Evolutionary conservation across 2,888 invertebrate species (phyloP), one percentile per base, ranked within the genome.

Genomic region (Drosophila atripex): DNA sequence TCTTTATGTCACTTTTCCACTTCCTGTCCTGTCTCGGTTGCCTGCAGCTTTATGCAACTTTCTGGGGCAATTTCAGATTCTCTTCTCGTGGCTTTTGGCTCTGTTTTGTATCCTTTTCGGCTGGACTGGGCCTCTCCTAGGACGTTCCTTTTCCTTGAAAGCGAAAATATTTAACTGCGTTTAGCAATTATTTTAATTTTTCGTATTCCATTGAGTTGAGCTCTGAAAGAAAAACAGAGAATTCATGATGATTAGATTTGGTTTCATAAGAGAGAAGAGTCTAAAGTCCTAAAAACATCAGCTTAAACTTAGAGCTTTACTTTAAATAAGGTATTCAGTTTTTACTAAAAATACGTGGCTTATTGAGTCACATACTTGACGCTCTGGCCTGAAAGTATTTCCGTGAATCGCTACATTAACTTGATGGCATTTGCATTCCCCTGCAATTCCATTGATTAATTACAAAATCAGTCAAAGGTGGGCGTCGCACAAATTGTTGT

Each of bases 21-120:
- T 52, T 16, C 39, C 55, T 52, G 14, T 38, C 2, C 38, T 21
- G 28, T 9, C 28, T 28, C 28, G 28, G 28, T 32, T 56, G 43
- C 28, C 39, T 53, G 76, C 82, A 71, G 68, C 73, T 86, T 64
- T 58, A 70, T 78, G 82, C 82, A 86, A 85, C 76, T 82, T 85
- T 85, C 69, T 78, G 73, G 64, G 66, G 70, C 75, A 75, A 75
- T 83, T 83, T 70, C 61, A 16, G 32, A 14, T 41, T 63, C 41
- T 43, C 41, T 25, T 14, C 35, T 23, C 9, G 32, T 45, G 45
- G 63, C 68, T 11, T 16, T 18, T 68, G n/a, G 7, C 35, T 49
- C 54, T 58, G 65, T 71, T 78, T 70, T 60, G 64, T 71, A 66
- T 56, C 47, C 45, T 32, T 66, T 77, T 77, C 28, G 28, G 28